Evolutionary conservation across 2,797 vertebrate genomes (phyloP).

Genomic region (Lepus oiostolus): DNA sequence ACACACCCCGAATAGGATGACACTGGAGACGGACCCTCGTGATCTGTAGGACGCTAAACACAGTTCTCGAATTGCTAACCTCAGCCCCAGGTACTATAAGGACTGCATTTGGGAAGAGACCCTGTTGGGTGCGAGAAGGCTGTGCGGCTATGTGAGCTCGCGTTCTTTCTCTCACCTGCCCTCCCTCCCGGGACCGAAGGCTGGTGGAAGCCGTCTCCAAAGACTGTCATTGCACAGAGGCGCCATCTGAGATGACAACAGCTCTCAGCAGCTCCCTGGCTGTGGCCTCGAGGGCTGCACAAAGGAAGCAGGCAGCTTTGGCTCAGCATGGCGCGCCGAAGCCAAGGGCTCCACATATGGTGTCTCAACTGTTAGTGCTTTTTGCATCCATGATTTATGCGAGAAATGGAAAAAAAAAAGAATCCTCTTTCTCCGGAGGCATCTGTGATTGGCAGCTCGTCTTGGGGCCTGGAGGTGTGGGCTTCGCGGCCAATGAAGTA

Average conservation of each 20-base stretch:
- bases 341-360: conserved; percentile 9
- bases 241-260: neutral
- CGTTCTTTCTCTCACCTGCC: neutral
- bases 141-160: no score
- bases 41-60: neutral
- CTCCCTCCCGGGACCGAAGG: neutral
- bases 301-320: conserved; percentile 20
- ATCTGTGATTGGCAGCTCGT: conserved; percentile 23
- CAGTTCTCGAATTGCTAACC: neutral
- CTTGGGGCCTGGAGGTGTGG: neutral
- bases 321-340: neutral
- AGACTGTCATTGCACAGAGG: neutral
- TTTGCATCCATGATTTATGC: neutral
- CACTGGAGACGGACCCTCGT: neutral
- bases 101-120: neutral
- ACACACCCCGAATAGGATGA: neutral
- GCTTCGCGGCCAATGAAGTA: neutral
- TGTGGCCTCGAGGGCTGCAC: neutral
- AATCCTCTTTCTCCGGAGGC: neutral
- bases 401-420: conserved; percentile 15
- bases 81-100: neutral
- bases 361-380: conserved; percentile 40
- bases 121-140: neutral
- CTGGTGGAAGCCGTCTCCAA: neutral
- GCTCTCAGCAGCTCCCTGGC: neutral